Conservation (phyloP, 2,888 invertebrate genomes). For the Cistogaster globosa region DNA sequence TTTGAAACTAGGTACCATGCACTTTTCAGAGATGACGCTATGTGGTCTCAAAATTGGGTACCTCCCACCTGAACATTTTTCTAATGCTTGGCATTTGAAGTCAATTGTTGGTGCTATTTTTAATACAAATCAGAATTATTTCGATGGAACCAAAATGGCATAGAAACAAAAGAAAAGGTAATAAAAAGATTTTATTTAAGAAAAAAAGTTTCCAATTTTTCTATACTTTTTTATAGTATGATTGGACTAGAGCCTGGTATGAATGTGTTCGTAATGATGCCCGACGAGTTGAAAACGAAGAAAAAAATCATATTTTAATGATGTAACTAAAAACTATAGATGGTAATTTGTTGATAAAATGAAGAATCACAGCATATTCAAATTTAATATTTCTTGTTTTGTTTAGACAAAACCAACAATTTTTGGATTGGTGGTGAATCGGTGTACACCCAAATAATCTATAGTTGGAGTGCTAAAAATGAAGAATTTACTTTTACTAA, state of each 20-base stretch:
- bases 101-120: not conserved
- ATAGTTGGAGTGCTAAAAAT: constrained; percentile 23
- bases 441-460: constrained; percentile 8
- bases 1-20: no score
- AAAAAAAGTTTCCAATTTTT: not conserved
- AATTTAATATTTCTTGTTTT: not conserved
- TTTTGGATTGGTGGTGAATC: constrained; percentile 49
- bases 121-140: constrained; percentile 24
- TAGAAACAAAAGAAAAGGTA: constrained; percentile 37
- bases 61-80: no score
- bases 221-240: constrained; percentile 28
- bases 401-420: constrained; percentile 25
- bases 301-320: constrained; percentile 16
- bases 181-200: not conserved
- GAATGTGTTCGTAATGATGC: constrained; percentile 50
- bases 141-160: constrained; percentile 29
- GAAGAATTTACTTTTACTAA: constrained; percentile 30
- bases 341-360: not conserved
- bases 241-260: constrained; percentile 57
- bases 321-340: constrained; percentile 12
- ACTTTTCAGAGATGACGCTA: no score
- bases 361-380: not conserved
- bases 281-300: constrained; percentile 31
- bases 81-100: constrained; percentile 12
- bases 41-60: no score